Evolutionary conservation across 2,888 invertebrate species (phyloP), one percentile per base, ranked within the genome.

Genomic region (Drosophila formosana): DNA sequence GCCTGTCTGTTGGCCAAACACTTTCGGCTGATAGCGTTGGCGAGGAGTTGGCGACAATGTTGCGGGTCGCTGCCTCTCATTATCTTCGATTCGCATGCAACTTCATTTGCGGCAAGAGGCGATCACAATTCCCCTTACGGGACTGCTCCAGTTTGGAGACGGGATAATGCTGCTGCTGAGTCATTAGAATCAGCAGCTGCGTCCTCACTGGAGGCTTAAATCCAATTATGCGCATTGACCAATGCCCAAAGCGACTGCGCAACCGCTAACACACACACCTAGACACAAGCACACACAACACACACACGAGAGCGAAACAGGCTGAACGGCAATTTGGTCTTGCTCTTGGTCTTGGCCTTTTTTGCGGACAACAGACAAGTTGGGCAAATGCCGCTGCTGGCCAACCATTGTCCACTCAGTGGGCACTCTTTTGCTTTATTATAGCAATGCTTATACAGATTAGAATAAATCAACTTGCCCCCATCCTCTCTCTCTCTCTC

Each of bases 391-490:
- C 39, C 7, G 39, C 39, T 13, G 39, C 39, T 8, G 39, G 39
- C 39, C 39, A 39, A 39, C 85, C 80, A 77, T 85, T 83, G 82
- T 89, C 84, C 88, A 87, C 78, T 88, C 89, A 53, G 69, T 74
- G 84, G 69, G 69, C 37, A n/a, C 85, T 73, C 75, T 82, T 85
- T 89, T 85, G 89, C 89, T 85, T 85, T 85, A 85, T 85, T 89
- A 89, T 84, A 77, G 85, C 88, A 80, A 75, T 75, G 85, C 89
- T 85, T 89, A 87, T 89, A 87, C 89, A 85, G 85, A 85, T 85
- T 85, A 85, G 85, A 85, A 85, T 85, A 85, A 85, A 85, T 85
- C 85, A 85, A 89, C 79, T 81, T 81, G 75, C 52, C 61, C 3
- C 13, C 1, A 18, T 18, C 1, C 18, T 18, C 18, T 18, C 7